phyloP scores from a whole-genome alignment of 2,888 invertebrate genomes.

The Ischnura elegans region DNA sequence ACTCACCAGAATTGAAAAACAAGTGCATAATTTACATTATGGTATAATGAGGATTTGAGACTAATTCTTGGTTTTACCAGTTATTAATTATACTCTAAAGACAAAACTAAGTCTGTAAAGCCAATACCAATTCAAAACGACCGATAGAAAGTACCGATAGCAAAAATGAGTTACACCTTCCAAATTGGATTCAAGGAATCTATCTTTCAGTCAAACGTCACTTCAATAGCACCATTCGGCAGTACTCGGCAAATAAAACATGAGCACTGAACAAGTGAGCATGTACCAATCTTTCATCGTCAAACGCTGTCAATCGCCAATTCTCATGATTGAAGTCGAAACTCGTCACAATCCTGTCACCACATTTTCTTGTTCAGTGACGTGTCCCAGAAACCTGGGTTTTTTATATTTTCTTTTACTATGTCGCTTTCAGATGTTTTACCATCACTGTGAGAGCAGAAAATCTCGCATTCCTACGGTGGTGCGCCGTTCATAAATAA shows the following conservation, averaged over 20 bases:
- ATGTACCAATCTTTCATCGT: conserved; percentile 8
- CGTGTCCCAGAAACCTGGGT: neutral
- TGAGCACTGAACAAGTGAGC: neutral
- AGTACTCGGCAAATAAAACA: neutral
- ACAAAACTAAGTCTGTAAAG: too few relatives aligned
- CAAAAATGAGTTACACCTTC: too few relatives aligned
- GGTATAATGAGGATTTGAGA: too few relatives aligned
- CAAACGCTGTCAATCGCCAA: neutral
- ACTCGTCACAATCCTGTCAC: conserved; percentile 17
- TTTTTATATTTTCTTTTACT: neutral
- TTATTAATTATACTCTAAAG: too few relatives aligned
- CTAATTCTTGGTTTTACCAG: too few relatives aligned
- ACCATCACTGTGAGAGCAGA: neutral
- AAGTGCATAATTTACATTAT: too few relatives aligned
- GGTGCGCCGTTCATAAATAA: conserved; percentile 18
- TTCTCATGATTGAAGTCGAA: neutral
- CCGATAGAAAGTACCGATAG: too few relatives aligned
- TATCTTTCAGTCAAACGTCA: too few relatives aligned
- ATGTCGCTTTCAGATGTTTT: neutral
- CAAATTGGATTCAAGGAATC: too few relatives aligned
- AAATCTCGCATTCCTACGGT: conserved; percentile 35
- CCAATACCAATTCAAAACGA: too few relatives aligned
- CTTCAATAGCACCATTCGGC: neutral
- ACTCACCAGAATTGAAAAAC: too few relatives aligned
- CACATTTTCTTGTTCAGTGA: neutral